Base-by-base conservation (phyloP, 2,888 invertebrate species). In the Panopea generosa region DNA sequence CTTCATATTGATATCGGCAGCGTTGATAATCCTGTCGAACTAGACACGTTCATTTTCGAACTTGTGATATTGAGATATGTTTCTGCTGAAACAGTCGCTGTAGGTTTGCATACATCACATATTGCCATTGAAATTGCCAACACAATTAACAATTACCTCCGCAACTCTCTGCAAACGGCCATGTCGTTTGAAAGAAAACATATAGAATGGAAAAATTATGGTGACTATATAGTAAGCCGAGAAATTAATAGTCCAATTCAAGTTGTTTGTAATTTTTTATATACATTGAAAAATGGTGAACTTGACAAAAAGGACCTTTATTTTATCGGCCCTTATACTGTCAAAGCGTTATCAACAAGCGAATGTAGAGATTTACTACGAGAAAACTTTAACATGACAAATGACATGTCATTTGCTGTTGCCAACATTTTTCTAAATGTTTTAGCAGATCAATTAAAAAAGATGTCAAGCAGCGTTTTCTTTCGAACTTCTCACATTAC, bases 391-490 rank as follows among this genome's bases (percentile, higher is more conserved):
- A 38, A 53, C 6, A 49, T 52, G n/a, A 52, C 52, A 2, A 40
- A 38, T 7, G 71, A 69, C 20, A 52, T 80, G 56, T 83, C 87
- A 9, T 87, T 77, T 52, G 66, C 77, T 33, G 40, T 82, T 22
- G 63, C 85, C 1, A 67, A 80, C 22, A 77, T 73, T 11, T 85
- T 85, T 40, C 9, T 86, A 1, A 74, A 81, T 63, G 82, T 86
- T 16, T 68, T 86, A 26, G 79, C 86, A 20, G 85, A 86, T 57
- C 86, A 87, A 55, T 52, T 87, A n/a, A 87, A 86, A 38, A 87
- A 84, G 61, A 63, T 86, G 52, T 79, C 84, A 7, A 53, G 74
- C 16, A 87, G 86, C 67, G 52, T 74, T 9, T 87, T 82, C 56
- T 86, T 86, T 40, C 59, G 70, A 63, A 55, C 67, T 7, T 52